phyloP scores from a whole-genome alignment of 2,888 invertebrate genomes.

The Emesis furor region DNA sequence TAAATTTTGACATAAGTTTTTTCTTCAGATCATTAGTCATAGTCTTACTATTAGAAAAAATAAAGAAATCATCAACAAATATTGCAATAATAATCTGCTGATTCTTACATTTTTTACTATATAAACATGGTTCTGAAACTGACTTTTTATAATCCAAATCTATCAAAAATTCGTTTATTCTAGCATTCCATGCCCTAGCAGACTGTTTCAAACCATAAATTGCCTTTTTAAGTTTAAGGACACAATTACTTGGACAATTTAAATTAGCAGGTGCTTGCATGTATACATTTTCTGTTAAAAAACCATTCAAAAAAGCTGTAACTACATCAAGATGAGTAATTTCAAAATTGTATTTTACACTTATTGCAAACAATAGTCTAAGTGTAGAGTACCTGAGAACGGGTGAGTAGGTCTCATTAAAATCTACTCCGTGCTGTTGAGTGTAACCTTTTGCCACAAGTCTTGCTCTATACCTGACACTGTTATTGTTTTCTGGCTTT shows the following conservation, averaged over 20 bases:
- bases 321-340: constrained; percentile 22
- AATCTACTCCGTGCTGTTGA: constrained; percentile 39
- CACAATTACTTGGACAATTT: neutral
- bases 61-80: constrained; percentile 41
- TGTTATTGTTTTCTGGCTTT: constrained; percentile 32
- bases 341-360: constrained; percentile 14
- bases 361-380: constrained; percentile 18
- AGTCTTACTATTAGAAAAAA: constrained; percentile 24
- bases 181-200: constrained; percentile 24
- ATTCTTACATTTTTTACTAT: constrained; percentile 28
- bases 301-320: constrained; percentile 22
- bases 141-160: constrained; percentile 25
- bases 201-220: constrained; percentile 27
- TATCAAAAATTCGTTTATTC: constrained; percentile 33
- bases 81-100: constrained; percentile 27
- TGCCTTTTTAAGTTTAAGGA: constrained; percentile 17
- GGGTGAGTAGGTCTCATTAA: constrained; percentile 49
- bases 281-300: constrained; percentile 15
- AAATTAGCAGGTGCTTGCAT: constrained; percentile 14
- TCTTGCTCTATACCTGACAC: constrained; percentile 51
- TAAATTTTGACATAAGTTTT: neutral
- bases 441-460: constrained; percentile 57
- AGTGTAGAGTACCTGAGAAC: constrained; percentile 43
- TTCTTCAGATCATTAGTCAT: neutral
- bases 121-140: constrained; percentile 37